Percentiles rank a stretch among this genome's conserved stretches.
These are phyloP conservation scores for Loriculus beryllinus DNA, from an alignment of 2,797 vertebrate species.

Conservation along the genomic window DNA sequence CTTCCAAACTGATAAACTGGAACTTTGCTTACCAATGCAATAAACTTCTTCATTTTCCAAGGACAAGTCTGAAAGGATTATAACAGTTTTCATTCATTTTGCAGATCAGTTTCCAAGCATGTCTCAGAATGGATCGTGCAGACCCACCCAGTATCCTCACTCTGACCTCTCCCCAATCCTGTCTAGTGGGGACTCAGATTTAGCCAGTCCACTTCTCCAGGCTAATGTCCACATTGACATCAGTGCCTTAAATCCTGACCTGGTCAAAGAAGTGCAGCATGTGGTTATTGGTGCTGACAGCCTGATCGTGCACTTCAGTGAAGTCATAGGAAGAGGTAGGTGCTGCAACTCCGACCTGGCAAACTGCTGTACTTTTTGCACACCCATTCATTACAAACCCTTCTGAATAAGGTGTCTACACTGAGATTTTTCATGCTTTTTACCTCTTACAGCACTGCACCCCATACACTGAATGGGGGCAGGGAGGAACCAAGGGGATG, in stretches of 20 bases:
- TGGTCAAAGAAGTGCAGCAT: conserved; percentile 94
- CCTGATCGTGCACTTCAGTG: conserved; percentile 90
- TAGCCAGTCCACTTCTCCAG: conserved; percentile 89
- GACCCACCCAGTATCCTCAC: conserved; percentile 82
- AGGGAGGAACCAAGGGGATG: not conserved
- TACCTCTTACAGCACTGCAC: not conserved
- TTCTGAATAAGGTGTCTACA: not conserved
- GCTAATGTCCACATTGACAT: conserved; percentile 90
- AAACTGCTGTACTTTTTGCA: not conserved
- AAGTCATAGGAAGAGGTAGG: conserved; percentile 96
- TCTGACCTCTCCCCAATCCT: conserved; percentile 88
- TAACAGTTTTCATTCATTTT: conserved; percentile 51
- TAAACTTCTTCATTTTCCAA: not conserved
- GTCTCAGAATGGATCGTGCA: conserved; percentile 88
- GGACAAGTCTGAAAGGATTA: not conserved
- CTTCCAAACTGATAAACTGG: conserved; percentile 24
- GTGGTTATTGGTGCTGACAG: conserved; percentile 91
- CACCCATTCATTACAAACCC: not conserved
- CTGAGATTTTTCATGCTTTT: not conserved
- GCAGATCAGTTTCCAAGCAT: conserved; percentile 90
- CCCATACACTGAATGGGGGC: not conserved
- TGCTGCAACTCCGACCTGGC: not conserved
- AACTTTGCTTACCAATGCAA: not conserved
- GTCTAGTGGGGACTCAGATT: conserved; percentile 86
- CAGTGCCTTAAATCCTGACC: conserved; percentile 89